Evolutionary conservation across 2,888 invertebrate genomes (phyloP).

Genomic region (Elysia crispata): DNA sequence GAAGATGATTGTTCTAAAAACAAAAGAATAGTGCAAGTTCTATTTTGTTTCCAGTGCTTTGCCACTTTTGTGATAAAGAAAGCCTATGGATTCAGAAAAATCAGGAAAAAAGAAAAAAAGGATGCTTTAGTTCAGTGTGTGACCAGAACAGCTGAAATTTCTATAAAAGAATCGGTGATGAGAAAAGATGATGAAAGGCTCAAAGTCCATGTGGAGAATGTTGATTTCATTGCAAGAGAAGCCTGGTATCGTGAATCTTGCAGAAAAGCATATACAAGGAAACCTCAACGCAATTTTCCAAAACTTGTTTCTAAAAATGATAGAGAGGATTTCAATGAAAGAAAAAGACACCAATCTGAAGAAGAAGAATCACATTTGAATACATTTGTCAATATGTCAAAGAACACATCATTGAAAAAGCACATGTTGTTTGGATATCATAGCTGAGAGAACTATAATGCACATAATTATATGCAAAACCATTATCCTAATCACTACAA

Average conservation of each 20-base stretch:
- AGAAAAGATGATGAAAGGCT: neutral
- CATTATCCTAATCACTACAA: slow-evolving; percentile 46
- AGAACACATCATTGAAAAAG: neutral
- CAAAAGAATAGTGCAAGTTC: too few species aligned
- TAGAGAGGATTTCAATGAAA: neutral
- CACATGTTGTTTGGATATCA: neutral
- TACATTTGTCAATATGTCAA: slow-evolving; percentile 4
- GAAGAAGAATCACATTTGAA: slow-evolving; percentile 1
- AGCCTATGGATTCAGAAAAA: too few species aligned
- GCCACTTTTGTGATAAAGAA: too few species aligned
- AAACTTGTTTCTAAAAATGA: neutral
- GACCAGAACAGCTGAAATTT: slow-evolving; percentile 11
- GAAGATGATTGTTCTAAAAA: too few species aligned
- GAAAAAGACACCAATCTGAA: slow-evolving; percentile 3
- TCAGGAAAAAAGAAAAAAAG: too few species aligned
- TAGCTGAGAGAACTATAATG: neutral
- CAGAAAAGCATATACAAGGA: neutral
- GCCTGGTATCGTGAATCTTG: neutral
- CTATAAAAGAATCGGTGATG: slow-evolving; percentile 6
- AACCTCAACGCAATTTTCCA: too few species aligned
- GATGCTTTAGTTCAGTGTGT: too few species aligned
- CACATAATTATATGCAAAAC: slow-evolving; percentile 2
- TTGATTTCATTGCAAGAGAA: neutral
- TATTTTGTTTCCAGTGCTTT: too few species aligned
- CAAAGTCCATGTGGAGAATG: neutral